Evolutionary conservation across 1,140 invertebrate genomes (phyloP).

Genomic region (Pseudomyrmex flavicornis): DNA sequence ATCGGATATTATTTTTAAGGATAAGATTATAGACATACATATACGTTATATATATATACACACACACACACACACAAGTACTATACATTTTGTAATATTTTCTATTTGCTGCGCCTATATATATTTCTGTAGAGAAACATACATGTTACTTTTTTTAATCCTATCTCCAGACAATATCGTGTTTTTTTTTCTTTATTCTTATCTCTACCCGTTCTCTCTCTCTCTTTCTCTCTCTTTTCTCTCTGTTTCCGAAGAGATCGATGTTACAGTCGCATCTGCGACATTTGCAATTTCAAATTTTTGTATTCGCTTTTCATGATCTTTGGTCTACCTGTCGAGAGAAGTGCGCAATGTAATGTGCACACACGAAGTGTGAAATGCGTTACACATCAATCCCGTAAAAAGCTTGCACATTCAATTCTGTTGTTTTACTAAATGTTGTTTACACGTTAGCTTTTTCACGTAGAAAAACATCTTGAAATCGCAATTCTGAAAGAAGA

Average conservation of each 20-base stretch:
- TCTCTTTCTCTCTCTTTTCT: slow-evolving; percentile 26
- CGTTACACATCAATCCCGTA: slow-evolving; percentile 23
- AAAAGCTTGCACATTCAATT: slow-evolving; percentile 19
- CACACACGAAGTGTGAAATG: not conserved
- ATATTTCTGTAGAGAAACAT: slow-evolving; percentile 57
- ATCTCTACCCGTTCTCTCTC: slow-evolving; percentile 20
- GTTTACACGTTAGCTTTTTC: slow-evolving; percentile 15
- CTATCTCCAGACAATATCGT: slow-evolving; percentile 17
- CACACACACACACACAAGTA: slow-evolving; percentile 29
- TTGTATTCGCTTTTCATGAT: slow-evolving; percentile 18
- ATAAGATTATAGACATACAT: slow-evolving; percentile 66
- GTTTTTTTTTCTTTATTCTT: slow-evolving; percentile 19
- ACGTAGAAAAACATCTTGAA: slow-evolving; percentile 16
- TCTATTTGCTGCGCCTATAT: slow-evolving; percentile 62
- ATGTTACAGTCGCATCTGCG: not conserved
- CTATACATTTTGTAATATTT: slow-evolving; percentile 59
- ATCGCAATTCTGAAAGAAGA: slow-evolving; percentile 11
- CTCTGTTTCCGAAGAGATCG: slow-evolving; percentile 1
- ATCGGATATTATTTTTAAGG: slow-evolving; percentile 69
- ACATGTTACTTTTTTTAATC: slow-evolving; percentile 48
- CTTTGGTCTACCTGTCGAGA: not conserved
- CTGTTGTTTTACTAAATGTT: not conserved
- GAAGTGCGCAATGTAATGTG: not conserved
- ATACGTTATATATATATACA: slow-evolving; percentile 9
- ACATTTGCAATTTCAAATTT: slow-evolving; percentile 15